Conservation (phyloP, 1,140 invertebrate genomes). For the Diabrotica virgifera region DNA sequence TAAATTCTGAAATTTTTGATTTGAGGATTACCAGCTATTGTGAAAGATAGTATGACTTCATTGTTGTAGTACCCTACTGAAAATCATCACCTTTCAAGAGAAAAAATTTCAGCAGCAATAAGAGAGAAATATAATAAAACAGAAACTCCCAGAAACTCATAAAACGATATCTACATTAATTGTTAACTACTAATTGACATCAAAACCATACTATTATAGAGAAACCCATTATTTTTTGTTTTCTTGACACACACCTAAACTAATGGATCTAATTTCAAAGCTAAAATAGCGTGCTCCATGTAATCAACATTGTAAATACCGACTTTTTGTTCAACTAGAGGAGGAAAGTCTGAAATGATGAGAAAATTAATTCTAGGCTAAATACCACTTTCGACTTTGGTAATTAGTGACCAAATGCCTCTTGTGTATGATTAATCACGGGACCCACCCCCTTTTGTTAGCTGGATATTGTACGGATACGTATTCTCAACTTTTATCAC, state of each 20-base stretch:
- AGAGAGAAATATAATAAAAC: too few species aligned
- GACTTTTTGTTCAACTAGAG: conserved; percentile 18
- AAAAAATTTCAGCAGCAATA: too few species aligned
- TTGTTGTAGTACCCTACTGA: too few species aligned
- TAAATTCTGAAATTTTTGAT: too few species aligned
- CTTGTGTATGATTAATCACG: conserved; percentile 16
- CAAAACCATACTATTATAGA: neutral
- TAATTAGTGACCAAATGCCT: conserved; percentile 21
- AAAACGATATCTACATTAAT: too few species aligned
- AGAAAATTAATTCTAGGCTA: conserved; percentile 7
- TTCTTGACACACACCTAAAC: conserved; percentile 17
- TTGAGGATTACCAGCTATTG: too few species aligned
- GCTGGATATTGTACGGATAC: conserved; percentile 5
- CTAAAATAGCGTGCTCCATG: conserved; percentile 17
- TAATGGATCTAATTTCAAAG: conserved; percentile 21
- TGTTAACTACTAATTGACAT: too few species aligned
- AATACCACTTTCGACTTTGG: conserved; percentile 9
- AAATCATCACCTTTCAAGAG: too few species aligned
- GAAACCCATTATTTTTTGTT: conserved; percentile 19
- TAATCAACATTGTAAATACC: conserved; percentile 22
- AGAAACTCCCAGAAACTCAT: too few species aligned
- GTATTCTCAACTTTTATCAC: conserved; percentile 18
- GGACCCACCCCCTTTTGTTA: neutral
- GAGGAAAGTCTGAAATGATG: conserved; percentile 10
- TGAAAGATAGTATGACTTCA: too few species aligned